These are phyloP conservation scores for Caenorhabditis parvicauda DNA, from an alignment of 2,888 invertebrate genomes.

Conservation along the genomic window DNA sequence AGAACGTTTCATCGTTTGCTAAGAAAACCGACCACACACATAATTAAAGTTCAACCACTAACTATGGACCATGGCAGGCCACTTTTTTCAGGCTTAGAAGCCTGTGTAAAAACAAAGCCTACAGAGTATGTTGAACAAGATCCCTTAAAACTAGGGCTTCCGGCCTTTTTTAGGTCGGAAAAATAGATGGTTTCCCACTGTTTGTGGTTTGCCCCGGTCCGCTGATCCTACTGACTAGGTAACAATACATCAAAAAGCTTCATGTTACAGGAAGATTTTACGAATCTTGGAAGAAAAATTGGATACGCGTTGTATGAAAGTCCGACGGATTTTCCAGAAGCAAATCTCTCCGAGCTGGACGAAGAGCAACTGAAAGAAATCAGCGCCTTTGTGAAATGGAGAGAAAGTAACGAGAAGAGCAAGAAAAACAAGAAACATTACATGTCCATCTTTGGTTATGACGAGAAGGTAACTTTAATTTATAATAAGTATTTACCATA, in stretches of 20 bases:
- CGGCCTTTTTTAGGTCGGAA: too few relatives aligned
- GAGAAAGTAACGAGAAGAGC: slow-evolving; percentile 4
- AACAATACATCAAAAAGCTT: not conserved
- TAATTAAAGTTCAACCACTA: too few relatives aligned
- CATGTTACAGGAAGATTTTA: slow-evolving; percentile 17
- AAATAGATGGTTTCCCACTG: too few relatives aligned
- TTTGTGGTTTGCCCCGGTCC: too few relatives aligned
- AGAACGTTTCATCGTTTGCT: too few relatives aligned
- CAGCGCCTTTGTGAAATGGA: slow-evolving; percentile 16
- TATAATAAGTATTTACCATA: not conserved
- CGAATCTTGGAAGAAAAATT: slow-evolving; percentile 26
- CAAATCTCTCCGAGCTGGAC: slow-evolving; percentile 20
- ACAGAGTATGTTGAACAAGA: too few relatives aligned
- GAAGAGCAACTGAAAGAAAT: slow-evolving; percentile 22
- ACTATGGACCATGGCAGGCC: too few relatives aligned
- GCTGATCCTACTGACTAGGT: too few relatives aligned
- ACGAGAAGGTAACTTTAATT: slow-evolving; percentile 10
- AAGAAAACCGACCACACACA: too few relatives aligned
- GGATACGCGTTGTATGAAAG: slow-evolving; percentile 29
- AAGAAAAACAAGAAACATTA: slow-evolving; percentile 16
- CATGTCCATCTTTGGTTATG: slow-evolving; percentile 23
- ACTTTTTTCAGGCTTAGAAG: too few relatives aligned
- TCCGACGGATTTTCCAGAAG: slow-evolving; percentile 26
- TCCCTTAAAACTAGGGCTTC: too few relatives aligned
- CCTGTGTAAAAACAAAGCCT: too few relatives aligned